phyloP scores from a whole-genome alignment of 2,888 invertebrate species.

The Drosophila diplacantha region DNA sequence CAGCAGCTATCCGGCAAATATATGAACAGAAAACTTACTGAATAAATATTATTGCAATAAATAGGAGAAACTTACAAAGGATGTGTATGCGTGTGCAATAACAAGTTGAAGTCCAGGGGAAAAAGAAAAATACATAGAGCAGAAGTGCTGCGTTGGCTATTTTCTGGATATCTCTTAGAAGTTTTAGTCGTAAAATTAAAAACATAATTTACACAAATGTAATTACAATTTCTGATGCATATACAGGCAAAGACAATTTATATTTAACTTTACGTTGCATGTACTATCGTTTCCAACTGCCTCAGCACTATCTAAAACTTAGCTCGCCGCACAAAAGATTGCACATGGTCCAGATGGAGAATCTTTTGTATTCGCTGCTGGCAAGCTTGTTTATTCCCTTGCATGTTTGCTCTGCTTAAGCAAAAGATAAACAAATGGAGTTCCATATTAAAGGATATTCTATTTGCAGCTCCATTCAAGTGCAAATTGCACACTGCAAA shows the following conservation, averaged over 20 bases:
- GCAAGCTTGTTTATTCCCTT: slow-evolving; percentile 22
- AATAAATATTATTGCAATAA: slow-evolving; percentile 64
- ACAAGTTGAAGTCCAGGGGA: neutral
- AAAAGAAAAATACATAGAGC: neutral
- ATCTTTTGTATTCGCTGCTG: slow-evolving; percentile 24
- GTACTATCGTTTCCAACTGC: too few species aligned
- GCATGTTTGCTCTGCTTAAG: slow-evolving; percentile 43
- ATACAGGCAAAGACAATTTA: too few species aligned
- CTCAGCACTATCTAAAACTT: neutral
- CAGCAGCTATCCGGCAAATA: slow-evolving; percentile 41
- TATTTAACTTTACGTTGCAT: neutral
- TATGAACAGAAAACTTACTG: slow-evolving; percentile 46
- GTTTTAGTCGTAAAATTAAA: neutral
- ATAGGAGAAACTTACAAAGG: slow-evolving; percentile 32
- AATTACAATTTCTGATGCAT: neutral
- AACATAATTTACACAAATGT: neutral
- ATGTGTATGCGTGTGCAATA: slow-evolving; percentile 22
- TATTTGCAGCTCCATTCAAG: slow-evolving; percentile 57
- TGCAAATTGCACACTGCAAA: slow-evolving; percentile 50
- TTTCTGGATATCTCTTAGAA: neutral
- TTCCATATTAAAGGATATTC: slow-evolving; percentile 39
- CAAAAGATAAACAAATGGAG: slow-evolving; percentile 56
- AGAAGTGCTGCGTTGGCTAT: neutral
- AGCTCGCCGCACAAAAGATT: slow-evolving; percentile 1
- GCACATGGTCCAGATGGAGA: slow-evolving; percentile 26